These are phyloP conservation scores for Cosmia trapezina DNA, from an alignment of 2,888 invertebrate genomes.

Conservation along the genomic window DNA sequence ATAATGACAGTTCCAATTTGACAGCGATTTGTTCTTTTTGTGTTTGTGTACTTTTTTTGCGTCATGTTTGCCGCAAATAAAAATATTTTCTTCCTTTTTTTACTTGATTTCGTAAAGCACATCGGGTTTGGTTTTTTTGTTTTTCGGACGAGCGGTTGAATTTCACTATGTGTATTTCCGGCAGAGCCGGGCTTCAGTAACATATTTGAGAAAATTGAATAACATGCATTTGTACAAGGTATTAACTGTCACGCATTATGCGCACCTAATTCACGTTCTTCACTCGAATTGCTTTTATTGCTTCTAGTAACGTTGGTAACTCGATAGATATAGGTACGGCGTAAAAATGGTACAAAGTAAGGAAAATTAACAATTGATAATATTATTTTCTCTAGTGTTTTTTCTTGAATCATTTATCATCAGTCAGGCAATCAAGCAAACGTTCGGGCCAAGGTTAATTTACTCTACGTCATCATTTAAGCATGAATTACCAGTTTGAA, in stretches of 20 bases:
- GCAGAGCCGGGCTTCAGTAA: too few species aligned
- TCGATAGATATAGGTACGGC: not conserved
- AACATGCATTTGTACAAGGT: not conserved
- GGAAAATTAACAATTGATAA: not conserved
- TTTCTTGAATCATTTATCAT: not conserved
- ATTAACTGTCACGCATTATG: not conserved
- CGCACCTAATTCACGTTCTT: not conserved
- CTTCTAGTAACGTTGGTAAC: not conserved
- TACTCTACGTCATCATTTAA: not conserved
- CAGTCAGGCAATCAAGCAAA: constrained; percentile 1
- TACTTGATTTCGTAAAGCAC: too few species aligned
- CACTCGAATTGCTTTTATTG: not conserved
- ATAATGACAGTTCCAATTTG: not conserved
- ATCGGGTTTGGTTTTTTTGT: too few species aligned
- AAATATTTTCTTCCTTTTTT: too few species aligned
- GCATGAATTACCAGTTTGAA: not conserved
- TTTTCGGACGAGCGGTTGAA: too few species aligned
- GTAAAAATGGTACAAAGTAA: not conserved
- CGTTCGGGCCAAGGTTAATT: not conserved
- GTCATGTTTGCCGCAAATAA: too few species aligned
- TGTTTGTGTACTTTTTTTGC: too few species aligned
- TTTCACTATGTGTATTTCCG: too few species aligned
- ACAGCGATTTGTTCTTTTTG: not conserved
- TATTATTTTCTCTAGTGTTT: not conserved
- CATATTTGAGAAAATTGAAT: too few species aligned